Evolutionary conservation across 2,797 vertebrate genomes (phyloP), one percentile per base, ranked within the genome.

Genomic region (Chaunax sp.): DNA sequence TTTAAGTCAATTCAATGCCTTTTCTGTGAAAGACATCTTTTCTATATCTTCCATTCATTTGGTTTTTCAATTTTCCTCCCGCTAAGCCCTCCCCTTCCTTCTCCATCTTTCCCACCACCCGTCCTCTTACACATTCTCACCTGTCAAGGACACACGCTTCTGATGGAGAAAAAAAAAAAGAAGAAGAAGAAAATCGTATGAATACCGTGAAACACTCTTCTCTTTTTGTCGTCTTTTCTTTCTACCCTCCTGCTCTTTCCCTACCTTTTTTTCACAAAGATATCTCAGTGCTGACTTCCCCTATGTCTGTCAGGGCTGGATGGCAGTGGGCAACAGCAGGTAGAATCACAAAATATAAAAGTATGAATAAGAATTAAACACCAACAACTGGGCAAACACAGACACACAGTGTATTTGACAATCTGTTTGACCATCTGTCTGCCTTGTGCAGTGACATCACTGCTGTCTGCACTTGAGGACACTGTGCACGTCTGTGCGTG

Each of bases 361-460:
- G 69, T 69, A 80, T 64, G 65, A 77, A 77, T 69, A 59, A 70
- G 46, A 75, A 72, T 69, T 77, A 71, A 77, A 87, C 74, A 78
- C 52, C 54, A 71, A 64, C 58, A 59, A 60, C 30, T 1, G 14
- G 5, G 13, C 15, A 33, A 65, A 56, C 43, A 51, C 54, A 52
- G 49, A 78, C 54, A 60, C 46, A 16, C 38, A 37, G 52, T 58
- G 58, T 46, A 43, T 54, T 20, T 69, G 58, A 85, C 81, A 83
- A 77, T 78, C 78, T 89, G 87, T 71, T 47, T 73, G 77, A 73
- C 82, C 82, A 84, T 88, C 87, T 89, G 77, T 54, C 68, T 46
- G 57, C 69, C 51, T 53, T 6, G 20, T 22, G 37, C 30, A 28
- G n/a, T 57, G 51, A 83, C 76, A 78, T 54, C 41, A 54, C 52